Evolutionary conservation across 2,113 vertebrate genomes (phyloP).

Genomic region (Pristiophorus japonicus): DNA sequence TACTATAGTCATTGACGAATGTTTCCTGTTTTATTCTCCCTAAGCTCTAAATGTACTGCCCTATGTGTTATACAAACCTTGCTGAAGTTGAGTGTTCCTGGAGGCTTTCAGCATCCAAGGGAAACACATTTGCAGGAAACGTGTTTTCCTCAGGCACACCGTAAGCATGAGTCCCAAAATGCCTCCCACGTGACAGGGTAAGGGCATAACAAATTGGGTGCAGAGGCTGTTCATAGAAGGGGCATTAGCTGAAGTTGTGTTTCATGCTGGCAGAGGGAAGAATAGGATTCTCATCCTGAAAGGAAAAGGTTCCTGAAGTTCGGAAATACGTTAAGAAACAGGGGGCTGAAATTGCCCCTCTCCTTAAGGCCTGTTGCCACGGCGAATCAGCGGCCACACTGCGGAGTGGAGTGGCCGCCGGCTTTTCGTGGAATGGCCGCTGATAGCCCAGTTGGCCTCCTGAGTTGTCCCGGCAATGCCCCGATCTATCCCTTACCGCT

Average conservation of each 20-base stretch:
- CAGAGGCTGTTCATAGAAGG: not conserved
- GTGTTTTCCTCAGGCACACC: not conserved
- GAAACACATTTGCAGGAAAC: not conserved
- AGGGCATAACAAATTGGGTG: not conserved
- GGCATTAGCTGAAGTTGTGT: not conserved
- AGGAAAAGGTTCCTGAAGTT: not conserved
- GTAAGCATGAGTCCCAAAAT: not conserved
- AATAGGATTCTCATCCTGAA: not conserved
- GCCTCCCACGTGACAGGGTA: not conserved
- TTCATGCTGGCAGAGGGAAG: not conserved
- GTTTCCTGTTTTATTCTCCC: not conserved
- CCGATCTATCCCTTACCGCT: no score
- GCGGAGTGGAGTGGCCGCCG: no score
- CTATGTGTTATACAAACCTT: not conserved
- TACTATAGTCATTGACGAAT: not conserved
- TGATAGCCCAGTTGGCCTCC: no score
- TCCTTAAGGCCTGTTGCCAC: no score
- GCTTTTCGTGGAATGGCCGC: no score
- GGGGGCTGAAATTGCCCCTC: not conserved
- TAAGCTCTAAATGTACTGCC: not conserved
- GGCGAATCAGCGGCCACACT: no score
- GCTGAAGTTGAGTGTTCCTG: not conserved
- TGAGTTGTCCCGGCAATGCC: no score
- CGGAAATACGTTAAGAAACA: not conserved
- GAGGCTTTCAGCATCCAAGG: not conserved